phyloP scores from a whole-genome alignment of 2,888 invertebrate species.

The Athetis lepigone region DNA sequence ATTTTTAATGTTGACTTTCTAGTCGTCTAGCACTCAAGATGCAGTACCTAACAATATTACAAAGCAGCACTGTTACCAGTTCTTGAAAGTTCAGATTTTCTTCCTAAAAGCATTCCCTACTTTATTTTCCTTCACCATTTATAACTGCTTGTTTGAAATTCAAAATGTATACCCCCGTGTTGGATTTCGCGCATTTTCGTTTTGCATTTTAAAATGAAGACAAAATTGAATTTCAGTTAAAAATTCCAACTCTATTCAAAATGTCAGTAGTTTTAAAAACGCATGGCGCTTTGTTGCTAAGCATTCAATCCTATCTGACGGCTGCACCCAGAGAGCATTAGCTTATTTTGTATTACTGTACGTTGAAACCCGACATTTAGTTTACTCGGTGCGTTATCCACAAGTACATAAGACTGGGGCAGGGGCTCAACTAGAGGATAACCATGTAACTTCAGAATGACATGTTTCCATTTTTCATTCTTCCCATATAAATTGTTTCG shows the following conservation, averaged over 20 bases:
- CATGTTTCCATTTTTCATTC: slow-evolving; percentile 45
- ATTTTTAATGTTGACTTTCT: slow-evolving; percentile 1
- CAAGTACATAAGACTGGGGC: slow-evolving; percentile 7
- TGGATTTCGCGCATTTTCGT: slow-evolving; percentile 32
- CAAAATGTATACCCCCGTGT: slow-evolving; percentile 16
- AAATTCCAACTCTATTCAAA: slow-evolving; percentile 13
- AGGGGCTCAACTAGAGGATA: slow-evolving; percentile 22
- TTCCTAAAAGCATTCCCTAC: slow-evolving; percentile 3
- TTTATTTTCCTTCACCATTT: slow-evolving; percentile 28
- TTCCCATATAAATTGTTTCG: slow-evolving; percentile 13
- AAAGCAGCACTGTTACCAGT: neutral
- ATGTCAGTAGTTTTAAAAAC: slow-evolving; percentile 46
- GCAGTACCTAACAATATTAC: neutral
- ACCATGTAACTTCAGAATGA: slow-evolving; percentile 16
- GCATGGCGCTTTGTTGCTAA: slow-evolving; percentile 13
- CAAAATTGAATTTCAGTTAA: slow-evolving; percentile 36
- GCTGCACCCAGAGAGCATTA: slow-evolving; percentile 35
- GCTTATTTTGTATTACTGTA: slow-evolving; percentile 7
- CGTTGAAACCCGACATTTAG: slow-evolving; percentile 16
- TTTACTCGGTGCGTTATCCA: slow-evolving; percentile 2
- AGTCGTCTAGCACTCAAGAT: neutral
- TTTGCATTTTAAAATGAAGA: slow-evolving; percentile 36
- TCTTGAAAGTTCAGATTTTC: neutral
- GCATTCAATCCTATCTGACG: slow-evolving; percentile 4
- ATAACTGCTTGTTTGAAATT: slow-evolving; percentile 41